Evolutionary conservation across 2,888 invertebrate genomes (phyloP).

Genomic region (Leptothorax acervorum): DNA sequence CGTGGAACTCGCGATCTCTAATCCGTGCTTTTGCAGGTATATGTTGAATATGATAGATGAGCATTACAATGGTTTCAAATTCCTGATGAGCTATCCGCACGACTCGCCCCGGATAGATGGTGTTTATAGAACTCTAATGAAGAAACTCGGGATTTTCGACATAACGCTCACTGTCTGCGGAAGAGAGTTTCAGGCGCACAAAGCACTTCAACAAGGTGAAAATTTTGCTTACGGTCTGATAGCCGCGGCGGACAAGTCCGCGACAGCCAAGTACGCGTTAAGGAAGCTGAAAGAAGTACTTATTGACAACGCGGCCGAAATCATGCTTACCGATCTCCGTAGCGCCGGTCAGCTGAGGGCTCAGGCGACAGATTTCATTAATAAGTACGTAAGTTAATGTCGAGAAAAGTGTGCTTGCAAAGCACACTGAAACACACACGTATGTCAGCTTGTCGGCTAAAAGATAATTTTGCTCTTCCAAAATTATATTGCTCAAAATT

Average conservation of each 20-base stretch:
- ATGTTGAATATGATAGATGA: too few relatives aligned
- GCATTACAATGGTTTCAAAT: too few relatives aligned
- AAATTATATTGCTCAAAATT: neutral
- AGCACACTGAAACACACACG: too few relatives aligned
- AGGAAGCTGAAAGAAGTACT: constrained; percentile 99
- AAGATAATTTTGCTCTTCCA: constrained; percentile 38
- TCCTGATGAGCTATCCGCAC: too few relatives aligned
- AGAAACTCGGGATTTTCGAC: too few relatives aligned
- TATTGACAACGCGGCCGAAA: constrained; percentile 98
- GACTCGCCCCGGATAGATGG: too few relatives aligned
- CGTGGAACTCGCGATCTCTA: too few relatives aligned
- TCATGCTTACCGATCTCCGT: constrained; percentile 98
- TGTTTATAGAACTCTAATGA: too few relatives aligned
- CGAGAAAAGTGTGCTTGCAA: neutral
- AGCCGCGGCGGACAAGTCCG: constrained; percentile 99
- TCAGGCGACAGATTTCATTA: constrained; percentile 99
- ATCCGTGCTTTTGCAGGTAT: too few relatives aligned
- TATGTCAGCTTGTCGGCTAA: neutral
- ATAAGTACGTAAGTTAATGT: constrained; percentile 94
- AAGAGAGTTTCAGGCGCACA: constrained; percentile 97
- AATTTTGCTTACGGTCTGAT: constrained; percentile 91
- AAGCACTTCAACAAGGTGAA: constrained; percentile 93
- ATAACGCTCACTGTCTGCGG: constrained; percentile 97
- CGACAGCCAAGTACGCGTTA: constrained; percentile 99
- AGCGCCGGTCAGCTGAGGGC: constrained; percentile 99